Evolutionary conservation across 92 coral and sea anemone species (phyloP), one percentile per base, ranked within the genome.

Genomic region (Porites divaricata): DNA sequence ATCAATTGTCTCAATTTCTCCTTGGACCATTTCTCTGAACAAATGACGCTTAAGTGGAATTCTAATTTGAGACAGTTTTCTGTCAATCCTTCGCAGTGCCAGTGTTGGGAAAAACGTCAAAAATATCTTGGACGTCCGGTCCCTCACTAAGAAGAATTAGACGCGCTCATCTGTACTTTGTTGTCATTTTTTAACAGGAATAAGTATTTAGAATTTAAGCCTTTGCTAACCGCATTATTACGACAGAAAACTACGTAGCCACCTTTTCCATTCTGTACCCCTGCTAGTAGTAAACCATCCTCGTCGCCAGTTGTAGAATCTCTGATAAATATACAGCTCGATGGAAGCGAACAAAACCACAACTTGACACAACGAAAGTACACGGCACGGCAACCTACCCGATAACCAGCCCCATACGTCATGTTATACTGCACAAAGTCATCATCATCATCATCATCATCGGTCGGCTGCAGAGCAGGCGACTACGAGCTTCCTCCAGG

Each of bases 71-170:
- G 85, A 73, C 69, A 25, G 63, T 65, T 65, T 84, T 63, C 57
- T 67, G 73, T 83, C 86, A 89, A 23, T 84, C 88, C n/a, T 74
- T 53, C 52, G 22, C 87, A 20, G 22, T 79, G 6, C 0, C 45
- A 53, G 45, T 35, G 7, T 35, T 35, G 45, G 45, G 45, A 5
- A 35, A 35, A 4, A 35, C 6, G 45, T 74, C 59, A 61, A 84
- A 75, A 62, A 84, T 84, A 23, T 76, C 82, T 28, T 28, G 35
- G 35, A 84, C 88, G 35, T 84, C 74, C 17, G 72, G 54, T 21
- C 64, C 88, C 41, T 63, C 88, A 23, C 63, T 6, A 25, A 83
- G 72, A 63, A 83, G 67, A 28, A 28, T 28, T 28, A 28, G 35
- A 28, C 2, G 35, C n/a, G 83, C 83, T 7, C 86, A 53, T 58